phyloP scores from a whole-genome alignment of 2,797 vertebrate genomes.

The Schizopygopsis malacanthus region DNA sequence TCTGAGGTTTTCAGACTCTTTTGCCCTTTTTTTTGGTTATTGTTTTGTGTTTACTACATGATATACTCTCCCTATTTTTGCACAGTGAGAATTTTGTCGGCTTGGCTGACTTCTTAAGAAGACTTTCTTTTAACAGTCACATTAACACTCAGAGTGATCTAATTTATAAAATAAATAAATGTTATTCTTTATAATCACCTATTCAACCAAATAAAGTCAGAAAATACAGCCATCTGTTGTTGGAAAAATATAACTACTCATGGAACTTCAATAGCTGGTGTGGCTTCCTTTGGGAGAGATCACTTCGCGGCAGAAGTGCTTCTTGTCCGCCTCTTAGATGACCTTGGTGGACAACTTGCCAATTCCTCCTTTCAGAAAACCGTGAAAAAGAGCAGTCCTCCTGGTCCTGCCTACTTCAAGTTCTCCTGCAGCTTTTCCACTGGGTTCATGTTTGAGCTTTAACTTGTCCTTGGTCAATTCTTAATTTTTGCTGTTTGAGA shows the following conservation, averaged over 20 bases:
- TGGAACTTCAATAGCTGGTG: neutral
- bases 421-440: neutral
- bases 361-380: conserved; percentile 10
- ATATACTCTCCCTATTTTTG: neutral
- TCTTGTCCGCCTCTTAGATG: neutral
- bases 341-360: conserved; percentile 4
- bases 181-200: neutral
- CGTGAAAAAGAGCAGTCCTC: neutral
- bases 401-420: neutral
- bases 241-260: neutral
- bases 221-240: neutral
- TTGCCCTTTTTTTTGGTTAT: conserved; percentile 3
- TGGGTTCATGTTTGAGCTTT: neutral
- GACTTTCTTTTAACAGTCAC: neutral
- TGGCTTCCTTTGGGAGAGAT: neutral
- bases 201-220: neutral
- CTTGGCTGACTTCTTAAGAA: neutral
- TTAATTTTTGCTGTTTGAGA: neutral
- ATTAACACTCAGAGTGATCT: neutral
- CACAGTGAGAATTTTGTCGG: neutral
- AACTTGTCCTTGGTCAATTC: neutral
- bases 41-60: neutral
- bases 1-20: conserved; percentile 4
- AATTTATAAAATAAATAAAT: neutral
- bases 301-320: neutral